Evolutionary conservation across 2,888 invertebrate species (phyloP).

Genomic region (Sipha maydis): DNA sequence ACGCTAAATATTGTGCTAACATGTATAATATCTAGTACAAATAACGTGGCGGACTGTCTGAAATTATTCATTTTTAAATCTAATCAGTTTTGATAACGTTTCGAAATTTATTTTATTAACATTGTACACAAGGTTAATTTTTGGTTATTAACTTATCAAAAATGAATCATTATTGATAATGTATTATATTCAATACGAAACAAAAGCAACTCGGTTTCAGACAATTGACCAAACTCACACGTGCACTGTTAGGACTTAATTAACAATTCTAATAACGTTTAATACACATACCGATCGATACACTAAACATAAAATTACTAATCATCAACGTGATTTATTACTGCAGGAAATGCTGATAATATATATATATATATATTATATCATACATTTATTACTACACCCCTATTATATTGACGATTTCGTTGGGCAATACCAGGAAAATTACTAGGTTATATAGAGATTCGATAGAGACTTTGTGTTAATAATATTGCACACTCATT

Average conservation of each 20-base stretch:
- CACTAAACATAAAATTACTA: slow-evolving; percentile 9
- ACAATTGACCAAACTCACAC: slow-evolving; percentile 40
- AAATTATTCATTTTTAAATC: slow-evolving; percentile 5
- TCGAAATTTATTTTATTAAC: not conserved
- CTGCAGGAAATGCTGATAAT: not conserved
- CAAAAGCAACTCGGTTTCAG: slow-evolving; percentile 25
- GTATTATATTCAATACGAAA: not conserved
- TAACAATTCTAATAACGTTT: slow-evolving; percentile 49
- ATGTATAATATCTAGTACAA: too few relatives aligned
- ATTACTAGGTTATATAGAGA: slow-evolving; percentile 16
- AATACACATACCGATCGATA: not conserved
- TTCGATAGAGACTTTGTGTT: not conserved
- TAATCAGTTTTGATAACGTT: not conserved
- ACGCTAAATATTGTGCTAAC: not conserved
- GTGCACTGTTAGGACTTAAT: slow-evolving; percentile 38
- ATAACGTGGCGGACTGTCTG: not conserved
- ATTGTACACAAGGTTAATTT: not conserved
- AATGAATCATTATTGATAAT: slow-evolving; percentile 22
- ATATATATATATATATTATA: too few relatives aligned
- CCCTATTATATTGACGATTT: not conserved
- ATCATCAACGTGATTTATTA: slow-evolving; percentile 46
- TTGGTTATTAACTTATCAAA: slow-evolving; percentile 33
- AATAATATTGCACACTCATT: not conserved
- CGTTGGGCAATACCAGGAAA: not conserved
- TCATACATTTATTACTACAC: not conserved